Conservation (phyloP, 2,888 invertebrate genomes). For the Zonitis immaculata region DNA sequence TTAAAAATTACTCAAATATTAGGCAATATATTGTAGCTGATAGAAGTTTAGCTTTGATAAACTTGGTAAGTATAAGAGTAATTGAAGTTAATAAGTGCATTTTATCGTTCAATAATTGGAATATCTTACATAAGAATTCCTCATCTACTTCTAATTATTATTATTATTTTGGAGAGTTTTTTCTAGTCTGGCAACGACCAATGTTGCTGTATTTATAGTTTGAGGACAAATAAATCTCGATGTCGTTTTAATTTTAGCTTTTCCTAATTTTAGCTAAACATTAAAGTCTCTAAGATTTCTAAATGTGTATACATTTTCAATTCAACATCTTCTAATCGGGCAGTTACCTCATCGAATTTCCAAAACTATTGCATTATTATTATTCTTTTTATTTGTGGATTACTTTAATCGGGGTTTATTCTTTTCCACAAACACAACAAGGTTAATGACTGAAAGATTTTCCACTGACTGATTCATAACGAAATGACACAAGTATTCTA, state of each 20-base stretch:
- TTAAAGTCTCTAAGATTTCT: not conserved
- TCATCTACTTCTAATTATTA: too few relatives aligned
- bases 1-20: too few relatives aligned
- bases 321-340: not conserved
- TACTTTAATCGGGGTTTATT: too few relatives aligned
- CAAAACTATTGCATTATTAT: too few relatives aligned
- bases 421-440: too few relatives aligned
- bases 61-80: too few relatives aligned
- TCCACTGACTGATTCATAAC: constrained; percentile 39
- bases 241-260: not conserved
- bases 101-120: too few relatives aligned
- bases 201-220: not conserved
- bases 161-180: too few relatives aligned
- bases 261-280: not conserved
- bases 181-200: not conserved
- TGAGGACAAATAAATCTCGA: not conserved
- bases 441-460: constrained; percentile 28
- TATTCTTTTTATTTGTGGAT: not conserved
- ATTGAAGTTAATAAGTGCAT: too few relatives aligned
- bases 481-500: constrained; percentile 27
- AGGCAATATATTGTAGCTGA: too few relatives aligned
- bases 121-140: too few relatives aligned
- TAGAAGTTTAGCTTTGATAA: too few relatives aligned
- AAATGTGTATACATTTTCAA: not conserved
- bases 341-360: not conserved